phyloP scores from a whole-genome alignment of 2,888 invertebrate genomes.

The Callyntrura guangdongensis region DNA sequence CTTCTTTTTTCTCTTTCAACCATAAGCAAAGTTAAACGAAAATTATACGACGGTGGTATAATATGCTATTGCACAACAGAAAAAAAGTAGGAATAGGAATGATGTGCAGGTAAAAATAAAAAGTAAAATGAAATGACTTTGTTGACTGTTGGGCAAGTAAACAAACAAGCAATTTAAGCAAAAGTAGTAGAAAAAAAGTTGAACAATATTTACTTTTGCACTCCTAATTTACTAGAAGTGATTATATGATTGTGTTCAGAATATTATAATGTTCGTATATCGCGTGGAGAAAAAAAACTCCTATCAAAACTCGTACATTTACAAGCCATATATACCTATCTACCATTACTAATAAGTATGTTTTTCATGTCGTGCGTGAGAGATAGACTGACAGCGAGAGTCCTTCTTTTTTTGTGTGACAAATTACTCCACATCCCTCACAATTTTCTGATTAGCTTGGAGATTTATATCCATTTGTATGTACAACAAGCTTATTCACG shows the following conservation, averaged over 20 bases:
- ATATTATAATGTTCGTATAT: background rate
- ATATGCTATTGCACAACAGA: constrained; percentile 4
- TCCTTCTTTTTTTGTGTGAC: constrained; percentile 48
- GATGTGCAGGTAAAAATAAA: constrained; percentile 21
- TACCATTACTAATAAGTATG: constrained; percentile 28
- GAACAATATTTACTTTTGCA: constrained; percentile 37
- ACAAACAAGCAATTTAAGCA: constrained; percentile 23
- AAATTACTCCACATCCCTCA: constrained; percentile 60
- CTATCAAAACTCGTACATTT: too few relatives aligned
- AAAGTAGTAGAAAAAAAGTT: constrained; percentile 20
- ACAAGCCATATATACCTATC: background rate
- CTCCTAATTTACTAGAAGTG: background rate
- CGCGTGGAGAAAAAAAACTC: constrained; percentile 14
- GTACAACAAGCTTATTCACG: constrained; percentile 34
- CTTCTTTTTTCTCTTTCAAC: background rate
- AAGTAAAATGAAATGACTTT: constrained; percentile 30
- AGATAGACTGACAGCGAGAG: constrained; percentile 48
- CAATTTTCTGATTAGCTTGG: constrained; percentile 58
- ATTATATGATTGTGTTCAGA: too few relatives aligned
- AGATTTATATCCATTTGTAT: constrained; percentile 42
- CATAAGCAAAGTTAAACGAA: background rate
- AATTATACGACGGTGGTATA: background rate
- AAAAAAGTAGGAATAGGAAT: background rate
- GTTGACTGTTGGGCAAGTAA: background rate
- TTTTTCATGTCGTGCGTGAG: constrained; percentile 66